Percentiles rank a stretch among this genome's conserved stretches.
phyloP scores from a whole-genome alignment of 2,113 vertebrate species.

The Boulengeromyrus knoepffleri region DNA sequence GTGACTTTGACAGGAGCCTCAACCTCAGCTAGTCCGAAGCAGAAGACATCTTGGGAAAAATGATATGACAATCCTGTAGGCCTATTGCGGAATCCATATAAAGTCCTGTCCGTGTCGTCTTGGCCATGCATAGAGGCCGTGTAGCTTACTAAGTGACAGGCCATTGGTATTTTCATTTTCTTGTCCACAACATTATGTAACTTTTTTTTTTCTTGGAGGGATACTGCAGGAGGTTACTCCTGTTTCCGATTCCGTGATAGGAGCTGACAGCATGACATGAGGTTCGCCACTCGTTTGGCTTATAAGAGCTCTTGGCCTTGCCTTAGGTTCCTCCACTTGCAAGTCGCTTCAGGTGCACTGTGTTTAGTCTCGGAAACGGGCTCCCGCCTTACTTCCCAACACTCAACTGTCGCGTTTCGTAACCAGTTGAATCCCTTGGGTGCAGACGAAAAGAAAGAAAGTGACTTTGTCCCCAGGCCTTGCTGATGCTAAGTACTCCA shows the following conservation, averaged over 20 bases:
- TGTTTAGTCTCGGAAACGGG: background rate
- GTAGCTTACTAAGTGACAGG: background rate
- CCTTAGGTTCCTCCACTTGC: background rate
- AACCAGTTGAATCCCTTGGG: background rate
- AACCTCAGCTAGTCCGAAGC: background rate
- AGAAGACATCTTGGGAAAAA: background rate
- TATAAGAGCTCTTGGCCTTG: slow-evolving; percentile 5
- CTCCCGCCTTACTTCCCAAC: background rate
- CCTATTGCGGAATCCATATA: background rate
- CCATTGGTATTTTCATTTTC: slow-evolving; percentile 1
- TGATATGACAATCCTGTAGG: background rate
- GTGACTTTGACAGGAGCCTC: background rate
- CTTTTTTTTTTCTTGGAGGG: background rate
- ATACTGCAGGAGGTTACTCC: background rate
- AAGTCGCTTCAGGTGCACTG: background rate
- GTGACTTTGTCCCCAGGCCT: background rate
- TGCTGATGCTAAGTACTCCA: background rate
- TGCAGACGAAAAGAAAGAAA: background rate
- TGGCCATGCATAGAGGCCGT: background rate
- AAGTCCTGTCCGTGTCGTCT: background rate
- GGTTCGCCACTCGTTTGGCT: background rate
- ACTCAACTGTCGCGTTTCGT: background rate
- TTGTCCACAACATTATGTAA: background rate
- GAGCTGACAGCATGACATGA: background rate
- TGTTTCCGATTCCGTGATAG: background rate